Evolutionary conservation across 2,113 vertebrate genomes (phyloP), one percentile per base, ranked within the genome.

Genomic region (Forbesichthys agassizii): DNA sequence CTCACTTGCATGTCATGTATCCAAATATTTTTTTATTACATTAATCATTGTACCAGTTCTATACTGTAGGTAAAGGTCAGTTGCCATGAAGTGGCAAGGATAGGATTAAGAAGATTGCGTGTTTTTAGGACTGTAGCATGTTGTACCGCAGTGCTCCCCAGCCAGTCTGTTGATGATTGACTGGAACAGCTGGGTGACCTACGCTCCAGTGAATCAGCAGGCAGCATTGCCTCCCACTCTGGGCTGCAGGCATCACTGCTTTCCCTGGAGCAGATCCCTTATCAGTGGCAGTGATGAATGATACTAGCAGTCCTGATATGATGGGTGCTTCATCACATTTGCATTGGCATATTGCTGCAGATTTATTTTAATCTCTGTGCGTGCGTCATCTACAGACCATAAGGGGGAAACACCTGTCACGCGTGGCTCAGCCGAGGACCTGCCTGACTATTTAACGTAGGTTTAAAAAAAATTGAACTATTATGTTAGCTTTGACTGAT

Each of bases 401-500:
- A 82, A 86, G 59, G 76, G 68, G 57, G 74, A 77, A 83, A 83
- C 89, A 77, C 84, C 82, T 80, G 85, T 84, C 71, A 78, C 20
- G 9, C 78, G 53, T 61, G 79, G 70, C 60, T 79, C 79, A 63
- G 73, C 82, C 14, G 89, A 90, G 56, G 93, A 93, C 52, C 84
- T 91, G 72, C 92, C 91, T 0, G 93, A 95, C 77, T 95, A 95
- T 86, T 78, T 95, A 75, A 78, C 89, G 94, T 96, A 88, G 95
- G 94, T 92, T 69, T 47, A 59, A 66, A 75, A 14, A 9, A 18
- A 2, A 48, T 9, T 11, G 47, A 64, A 42, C 64, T 58, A n/a
- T 11, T 18, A 33, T 20, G n/a, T 53, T 14, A 16, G 14, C 13
- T n/a, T 6, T 53, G n/a, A 53, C 7, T 42, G 36, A 5, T 42